Conservation (phyloP, 2,113 vertebrate species). For the Pluvialis apricaria region DNA sequence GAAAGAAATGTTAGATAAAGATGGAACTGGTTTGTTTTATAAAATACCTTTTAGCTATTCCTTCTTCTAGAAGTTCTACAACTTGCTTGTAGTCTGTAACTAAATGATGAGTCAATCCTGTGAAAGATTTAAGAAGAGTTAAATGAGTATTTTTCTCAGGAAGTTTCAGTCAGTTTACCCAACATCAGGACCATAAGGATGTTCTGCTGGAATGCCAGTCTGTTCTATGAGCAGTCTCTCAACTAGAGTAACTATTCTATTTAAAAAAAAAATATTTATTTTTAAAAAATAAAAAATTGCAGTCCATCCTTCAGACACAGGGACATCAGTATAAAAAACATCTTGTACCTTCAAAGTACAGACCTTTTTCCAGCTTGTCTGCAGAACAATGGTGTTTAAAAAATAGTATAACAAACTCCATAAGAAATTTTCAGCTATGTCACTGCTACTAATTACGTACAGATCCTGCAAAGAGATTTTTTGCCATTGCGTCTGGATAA, state of each 20-base stretch:
- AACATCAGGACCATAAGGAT: background rate
- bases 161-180: background rate
- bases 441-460: background rate
- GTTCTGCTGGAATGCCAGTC: background rate
- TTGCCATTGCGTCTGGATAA: background rate
- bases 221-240: background rate
- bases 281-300: background rate
- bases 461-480: background rate
- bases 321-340: background rate
- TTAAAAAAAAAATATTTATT: background rate
- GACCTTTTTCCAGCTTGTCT: background rate
- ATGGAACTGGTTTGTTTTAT: background rate
- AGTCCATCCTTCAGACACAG: background rate
- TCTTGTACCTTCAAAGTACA: background rate
- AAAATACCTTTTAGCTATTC: constrained; percentile 89
- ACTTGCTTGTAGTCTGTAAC: constrained; percentile 93
- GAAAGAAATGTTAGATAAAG: background rate
- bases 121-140: constrained; percentile 35
- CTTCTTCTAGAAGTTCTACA: constrained; percentile 88
- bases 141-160: background rate
- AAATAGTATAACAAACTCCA: background rate
- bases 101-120: constrained; percentile 92
- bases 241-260: background rate
- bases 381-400: background rate
- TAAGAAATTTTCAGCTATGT: background rate